These are phyloP conservation scores for Prunella strophiata DNA, from an alignment of 2,797 vertebrate species.

Conservation along the genomic window DNA sequence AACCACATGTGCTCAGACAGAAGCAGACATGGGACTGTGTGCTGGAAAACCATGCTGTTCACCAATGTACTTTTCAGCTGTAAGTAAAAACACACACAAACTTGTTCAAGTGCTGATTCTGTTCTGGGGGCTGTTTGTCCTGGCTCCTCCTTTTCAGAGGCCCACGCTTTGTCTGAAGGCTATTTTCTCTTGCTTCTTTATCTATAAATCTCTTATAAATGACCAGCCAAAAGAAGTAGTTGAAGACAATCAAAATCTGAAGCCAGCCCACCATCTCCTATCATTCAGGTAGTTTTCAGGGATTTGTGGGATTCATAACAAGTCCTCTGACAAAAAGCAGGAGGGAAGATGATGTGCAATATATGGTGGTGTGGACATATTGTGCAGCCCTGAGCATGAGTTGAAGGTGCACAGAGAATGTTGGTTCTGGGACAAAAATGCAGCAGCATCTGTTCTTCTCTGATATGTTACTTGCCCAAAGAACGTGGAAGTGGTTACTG, in stretches of 20 bases:
- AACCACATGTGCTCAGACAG: not conserved
- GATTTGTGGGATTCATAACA: not conserved
- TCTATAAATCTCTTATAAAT: not conserved
- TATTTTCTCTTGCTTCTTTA: not conserved
- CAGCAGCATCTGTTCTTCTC: not conserved
- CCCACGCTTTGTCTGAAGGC: not conserved
- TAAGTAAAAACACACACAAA: not conserved
- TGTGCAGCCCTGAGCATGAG: not conserved
- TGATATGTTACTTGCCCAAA: not conserved
- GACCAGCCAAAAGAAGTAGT: not conserved
- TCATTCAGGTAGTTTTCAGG: not conserved
- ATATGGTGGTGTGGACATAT: not conserved
- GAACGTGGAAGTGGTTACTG: slow-evolving; percentile 24
- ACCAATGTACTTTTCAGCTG: not conserved
- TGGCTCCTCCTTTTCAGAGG: not conserved
- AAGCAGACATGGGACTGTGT: not conserved
- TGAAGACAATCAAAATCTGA: not conserved
- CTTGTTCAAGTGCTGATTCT: not conserved
- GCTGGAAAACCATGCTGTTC: not conserved
- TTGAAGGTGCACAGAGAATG: not conserved
- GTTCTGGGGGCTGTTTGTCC: not conserved
- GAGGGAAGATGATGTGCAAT: not conserved
- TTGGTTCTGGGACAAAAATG: not conserved
- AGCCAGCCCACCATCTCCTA: not conserved
- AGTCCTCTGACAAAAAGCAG: not conserved